Evolutionary conservation across 2,113 vertebrate species (phyloP), one percentile per base, ranked within the genome.

Genomic region (Cacatua alba): DNA sequence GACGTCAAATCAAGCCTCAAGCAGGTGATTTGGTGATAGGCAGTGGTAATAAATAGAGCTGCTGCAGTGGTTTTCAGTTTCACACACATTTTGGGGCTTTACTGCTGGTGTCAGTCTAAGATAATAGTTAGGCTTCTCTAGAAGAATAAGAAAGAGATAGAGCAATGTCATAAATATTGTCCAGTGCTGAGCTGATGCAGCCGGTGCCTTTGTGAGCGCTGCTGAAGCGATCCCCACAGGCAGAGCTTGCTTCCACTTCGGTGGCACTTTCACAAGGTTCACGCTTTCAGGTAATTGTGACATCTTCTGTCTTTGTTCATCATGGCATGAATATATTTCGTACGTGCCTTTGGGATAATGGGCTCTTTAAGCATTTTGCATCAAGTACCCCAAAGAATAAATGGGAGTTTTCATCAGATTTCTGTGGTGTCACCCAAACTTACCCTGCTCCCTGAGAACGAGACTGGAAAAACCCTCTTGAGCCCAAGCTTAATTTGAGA

Each of bases 141-240:
- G 48, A 17, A 46, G 77, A 84, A 53, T 37, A 17, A 78, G 83
- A 57, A 57, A 72, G 64, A 77, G 33, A 46, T 0, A 52, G 37
- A 91, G 77, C 37, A 78, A 31, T 51, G 71, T 39, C 86, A 65
- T 71, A 82, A 96, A 92, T 65, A 80, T 23, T 64, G 39, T 48
- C 69, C 74, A 24, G 3, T 71, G 55, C 87, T 62, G n/a, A 3
- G 49, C 77, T 55, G 72, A 55, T 41, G 41, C 41, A 41, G 41
- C 41, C 41, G 41, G 41, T 41, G 41, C 41, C 41, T 41, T 41
- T 41, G 41, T 41, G 41, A 41, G 41, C 39, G 39, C 39, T 39
- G 76, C 46, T 55, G 60, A 28, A 67, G 64, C 1, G 6, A 1
- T 62, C 62, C 52, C 3, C 78, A 78, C 77, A 62, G 15, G 33